phyloP scores from a whole-genome alignment of 2,888 invertebrate species.

The Ariolimax columbianus region DNA sequence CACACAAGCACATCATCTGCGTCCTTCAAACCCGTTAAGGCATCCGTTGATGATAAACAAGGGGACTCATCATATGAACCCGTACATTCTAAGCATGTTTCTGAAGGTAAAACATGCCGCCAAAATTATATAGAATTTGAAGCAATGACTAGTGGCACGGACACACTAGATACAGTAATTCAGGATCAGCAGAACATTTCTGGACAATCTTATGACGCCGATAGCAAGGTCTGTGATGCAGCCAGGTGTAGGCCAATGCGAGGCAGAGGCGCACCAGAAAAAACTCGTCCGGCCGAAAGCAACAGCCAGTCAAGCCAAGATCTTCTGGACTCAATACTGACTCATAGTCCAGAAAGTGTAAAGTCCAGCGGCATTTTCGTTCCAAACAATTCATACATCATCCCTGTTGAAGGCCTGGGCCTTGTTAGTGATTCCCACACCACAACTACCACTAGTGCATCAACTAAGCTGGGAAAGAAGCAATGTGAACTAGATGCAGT shows the following conservation, averaged over 20 bases:
- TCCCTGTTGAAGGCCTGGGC: constrained; percentile 48
- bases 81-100: neutral
- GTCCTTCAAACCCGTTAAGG: constrained; percentile 35
- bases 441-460: constrained; percentile 48
- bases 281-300: neutral
- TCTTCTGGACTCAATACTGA: constrained; percentile 68
- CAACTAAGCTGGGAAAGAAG: neutral
- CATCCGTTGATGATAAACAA: constrained; percentile 6
- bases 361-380: constrained; percentile 71
- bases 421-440: constrained; percentile 52
- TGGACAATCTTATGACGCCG: too few species aligned
- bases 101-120: too few species aligned
- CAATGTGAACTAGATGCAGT: neutral
- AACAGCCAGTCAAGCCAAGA: constrained; percentile 2
- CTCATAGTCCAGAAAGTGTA: constrained; percentile 71
- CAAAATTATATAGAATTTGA: neutral
- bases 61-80: neutral
- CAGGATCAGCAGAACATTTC: neutral
- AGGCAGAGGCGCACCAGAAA: neutral
- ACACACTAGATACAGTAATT: neutral
- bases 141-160: neutral
- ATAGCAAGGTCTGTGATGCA: neutral
- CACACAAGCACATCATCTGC: constrained; percentile 11
- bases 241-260: neutral
- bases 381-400: constrained; percentile 67